Evolutionary conservation across 2,797 vertebrate genomes (phyloP).

Genomic region (Hydrolagus colliei): DNA sequence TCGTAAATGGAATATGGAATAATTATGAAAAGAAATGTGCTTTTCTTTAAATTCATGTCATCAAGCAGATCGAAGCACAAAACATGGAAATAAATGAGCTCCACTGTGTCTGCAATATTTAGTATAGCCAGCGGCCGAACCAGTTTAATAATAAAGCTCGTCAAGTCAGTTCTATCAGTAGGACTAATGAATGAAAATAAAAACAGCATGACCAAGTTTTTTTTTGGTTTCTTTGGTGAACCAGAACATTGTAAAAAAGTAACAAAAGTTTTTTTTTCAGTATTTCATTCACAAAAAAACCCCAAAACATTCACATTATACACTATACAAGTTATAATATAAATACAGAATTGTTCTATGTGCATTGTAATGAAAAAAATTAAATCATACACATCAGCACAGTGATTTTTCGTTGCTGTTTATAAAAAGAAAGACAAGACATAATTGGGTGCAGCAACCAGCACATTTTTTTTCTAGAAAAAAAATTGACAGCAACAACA

Average conservation of each 20-base stretch:
- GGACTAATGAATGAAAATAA: slow-evolving; percentile 29
- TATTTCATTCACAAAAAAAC: slow-evolving; percentile 72
- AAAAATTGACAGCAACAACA: slow-evolving; percentile 32
- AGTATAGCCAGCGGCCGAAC: slow-evolving; percentile 2
- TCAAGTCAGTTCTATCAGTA: slow-evolving; percentile 32
- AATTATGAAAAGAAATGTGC: not conserved
- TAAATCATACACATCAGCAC: slow-evolving; percentile 44
- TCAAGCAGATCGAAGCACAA: not conserved
- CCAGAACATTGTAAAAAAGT: slow-evolving; percentile 66
- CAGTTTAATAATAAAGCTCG: slow-evolving; percentile 14
- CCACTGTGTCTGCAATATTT: not conserved
- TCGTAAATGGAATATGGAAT: not conserved
- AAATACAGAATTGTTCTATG: slow-evolving; percentile 85
- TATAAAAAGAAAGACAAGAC: slow-evolving; percentile 24
- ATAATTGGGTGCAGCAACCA: slow-evolving; percentile 34
- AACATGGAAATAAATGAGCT: slow-evolving; percentile 4
- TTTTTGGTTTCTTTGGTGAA: slow-evolving; percentile 83
- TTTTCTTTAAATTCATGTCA: not conserved
- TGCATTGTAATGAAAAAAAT: slow-evolving; percentile 65
- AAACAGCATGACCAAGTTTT: slow-evolving; percentile 49
- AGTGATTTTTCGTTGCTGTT: slow-evolving; percentile 34
- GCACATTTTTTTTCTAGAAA: slow-evolving; percentile 32
- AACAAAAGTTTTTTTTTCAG: slow-evolving; percentile 48
- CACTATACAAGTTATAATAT: slow-evolving; percentile 81
- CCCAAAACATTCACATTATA: slow-evolving; percentile 84